Percentiles rank a stretch among this genome's conserved stretches.
Conservation (phyloP, 2,113 vertebrate genomes). For the Colistium nudipinnis region DNA sequence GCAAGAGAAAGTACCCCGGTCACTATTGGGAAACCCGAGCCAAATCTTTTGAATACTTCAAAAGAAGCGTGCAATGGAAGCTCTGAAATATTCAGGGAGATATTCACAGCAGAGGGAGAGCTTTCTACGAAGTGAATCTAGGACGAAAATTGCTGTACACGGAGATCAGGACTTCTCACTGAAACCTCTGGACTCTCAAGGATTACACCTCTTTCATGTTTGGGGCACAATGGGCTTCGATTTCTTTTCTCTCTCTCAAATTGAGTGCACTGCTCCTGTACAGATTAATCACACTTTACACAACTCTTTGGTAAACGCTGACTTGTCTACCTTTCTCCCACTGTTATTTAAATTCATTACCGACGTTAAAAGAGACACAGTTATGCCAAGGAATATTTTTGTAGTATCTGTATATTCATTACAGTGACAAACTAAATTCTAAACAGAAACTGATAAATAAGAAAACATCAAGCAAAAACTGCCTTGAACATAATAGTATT, state of each 20-base stretch:
- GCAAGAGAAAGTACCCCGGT: not conserved
- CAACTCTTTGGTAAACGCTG: not conserved
- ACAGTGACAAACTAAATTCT: no score
- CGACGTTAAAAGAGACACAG: not conserved
- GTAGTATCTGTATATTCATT: no score
- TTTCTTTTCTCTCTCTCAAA: slow-evolving; percentile 14
- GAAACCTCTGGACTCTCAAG: not conserved
- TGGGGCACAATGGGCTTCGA: slow-evolving; percentile 18
- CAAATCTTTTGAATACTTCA: slow-evolving; percentile 35
- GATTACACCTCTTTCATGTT: slow-evolving; percentile 31
- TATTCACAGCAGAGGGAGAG: slow-evolving; percentile 45
- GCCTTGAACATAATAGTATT: not conserved
- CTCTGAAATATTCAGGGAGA: slow-evolving; percentile 58
- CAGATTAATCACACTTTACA: not conserved
- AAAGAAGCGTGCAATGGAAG: slow-evolving; percentile 28
- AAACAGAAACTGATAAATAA: slow-evolving; percentile 1
- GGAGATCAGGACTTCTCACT: slow-evolving; percentile 27
- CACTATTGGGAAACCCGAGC: slow-evolving; percentile 6
- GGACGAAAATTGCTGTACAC: slow-evolving; percentile 39
- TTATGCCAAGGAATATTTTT: no score
- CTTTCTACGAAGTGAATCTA: slow-evolving; percentile 28
- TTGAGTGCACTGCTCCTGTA: not conserved
- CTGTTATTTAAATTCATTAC: not conserved
- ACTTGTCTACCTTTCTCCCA: not conserved
- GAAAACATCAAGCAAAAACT: not conserved